Percentiles rank a stretch among this genome's conserved stretches.
phyloP scores from a whole-genome alignment of 2,888 invertebrate genomes.

The Hymenopus coronatus region DNA sequence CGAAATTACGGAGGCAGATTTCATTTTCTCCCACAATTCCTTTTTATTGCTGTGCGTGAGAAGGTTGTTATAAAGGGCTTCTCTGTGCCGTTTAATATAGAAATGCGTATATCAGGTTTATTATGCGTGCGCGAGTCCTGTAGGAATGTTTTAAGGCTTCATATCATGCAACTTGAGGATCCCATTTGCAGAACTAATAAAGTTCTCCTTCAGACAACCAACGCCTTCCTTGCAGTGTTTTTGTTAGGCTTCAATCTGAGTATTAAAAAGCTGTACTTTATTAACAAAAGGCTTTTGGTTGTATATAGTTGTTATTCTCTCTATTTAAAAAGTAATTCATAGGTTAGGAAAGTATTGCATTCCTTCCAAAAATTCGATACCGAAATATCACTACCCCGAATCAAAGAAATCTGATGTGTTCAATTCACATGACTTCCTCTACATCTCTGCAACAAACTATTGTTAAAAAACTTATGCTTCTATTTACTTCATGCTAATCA shows the following conservation, averaged over 20 bases:
- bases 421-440: too few relatives aligned
- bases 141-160: not conserved
- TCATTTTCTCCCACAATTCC: not conserved
- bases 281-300: too few relatives aligned
- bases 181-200: not conserved
- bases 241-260: not conserved
- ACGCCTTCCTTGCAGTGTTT: not conserved
- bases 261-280: not conserved
- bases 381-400: too few relatives aligned
- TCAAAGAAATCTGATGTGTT: too few relatives aligned
- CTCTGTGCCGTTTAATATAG: not conserved
- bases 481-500: too few relatives aligned
- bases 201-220: not conserved
- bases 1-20: not conserved
- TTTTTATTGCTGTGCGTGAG: not conserved
- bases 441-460: too few relatives aligned
- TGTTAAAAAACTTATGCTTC: too few relatives aligned
- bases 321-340: too few relatives aligned
- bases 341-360: too few relatives aligned
- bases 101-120: not conserved
- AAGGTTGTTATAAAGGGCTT: not conserved
- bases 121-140: not conserved
- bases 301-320: too few relatives aligned
- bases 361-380: too few relatives aligned
- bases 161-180: not conserved